A percentile compares a stretch with the other conserved stretches of the same genome.
Conservation (phyloP, 1,140 invertebrate genomes). For the Ylistrum balloti region DNA sequence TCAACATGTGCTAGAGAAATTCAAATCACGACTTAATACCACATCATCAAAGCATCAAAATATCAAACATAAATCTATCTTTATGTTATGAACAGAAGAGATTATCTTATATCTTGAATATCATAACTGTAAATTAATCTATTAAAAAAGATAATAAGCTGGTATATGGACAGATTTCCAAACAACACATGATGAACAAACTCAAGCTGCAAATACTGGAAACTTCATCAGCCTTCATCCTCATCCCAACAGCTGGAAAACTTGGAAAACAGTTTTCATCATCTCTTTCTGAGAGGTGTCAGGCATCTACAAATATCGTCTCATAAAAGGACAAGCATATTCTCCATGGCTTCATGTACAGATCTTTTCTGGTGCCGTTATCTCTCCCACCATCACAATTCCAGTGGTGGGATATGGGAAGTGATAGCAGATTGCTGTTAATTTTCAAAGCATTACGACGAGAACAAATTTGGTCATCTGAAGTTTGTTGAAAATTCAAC, state of each 20-base stretch:
- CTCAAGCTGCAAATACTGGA: constrained; percentile 26
- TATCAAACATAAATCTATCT: not conserved
- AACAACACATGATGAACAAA: constrained; percentile 11
- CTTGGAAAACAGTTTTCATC: not conserved
- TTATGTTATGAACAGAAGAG: constrained; percentile 9
- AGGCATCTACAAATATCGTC: not conserved
- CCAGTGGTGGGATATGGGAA: not conserved
- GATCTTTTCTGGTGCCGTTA: not conserved
- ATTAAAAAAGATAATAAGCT: not conserved
- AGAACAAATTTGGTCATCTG: not conserved
- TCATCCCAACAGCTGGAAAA: constrained; percentile 1
- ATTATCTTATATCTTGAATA: not conserved
- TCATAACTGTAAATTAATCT: not conserved
- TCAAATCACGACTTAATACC: constrained; percentile 34
- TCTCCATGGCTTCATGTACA: constrained; percentile 15
- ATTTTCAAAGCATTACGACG: not conserved
- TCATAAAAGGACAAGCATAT: constrained; percentile 22
- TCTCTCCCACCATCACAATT: not conserved
- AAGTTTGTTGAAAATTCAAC: not conserved
- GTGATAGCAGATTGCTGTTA: not conserved
- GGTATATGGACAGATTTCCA: not conserved
- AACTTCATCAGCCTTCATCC: constrained; percentile 15
- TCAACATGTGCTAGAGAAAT: constrained; percentile 38
- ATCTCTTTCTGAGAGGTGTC: not conserved
- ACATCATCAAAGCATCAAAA: constrained; percentile 26